Evolutionary conservation across 2,888 invertebrate genomes (phyloP), one percentile per base, ranked within the genome.

Genomic region (Nebria brevicollis): DNA sequence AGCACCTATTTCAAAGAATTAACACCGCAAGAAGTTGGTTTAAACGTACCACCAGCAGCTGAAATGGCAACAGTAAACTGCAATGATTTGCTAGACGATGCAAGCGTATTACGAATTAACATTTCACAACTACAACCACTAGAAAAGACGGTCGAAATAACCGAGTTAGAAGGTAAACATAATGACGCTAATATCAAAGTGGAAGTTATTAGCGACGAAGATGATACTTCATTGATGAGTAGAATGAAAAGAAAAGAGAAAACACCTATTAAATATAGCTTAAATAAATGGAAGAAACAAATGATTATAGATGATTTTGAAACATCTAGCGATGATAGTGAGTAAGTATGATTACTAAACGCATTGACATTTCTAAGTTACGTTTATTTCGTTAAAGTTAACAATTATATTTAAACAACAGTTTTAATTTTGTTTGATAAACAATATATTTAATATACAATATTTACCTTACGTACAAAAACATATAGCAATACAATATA

Each of bases 11-110:
- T 83, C 42, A 70, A 82, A 15, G 77, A 85, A 8, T 83, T 85
- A 83, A 84, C 84, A 13, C 83, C 84, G 8, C 83, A 83, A 75
- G 84, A 85, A 77, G 85, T 84, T 25, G 85, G 85, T n/a, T 83
- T 85, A 15, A 82, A 82, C 41, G 83, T 85, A 15, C 84, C 85
- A 34, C 43, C 70, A 5, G 80, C 75, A 7, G 72, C 80, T 5
- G 72, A 80, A 64, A 72, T 80, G 80, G 65, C 70, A 11, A 73
- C 54, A 7, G 54, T 78, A 7, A 78, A 78, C 34, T 20, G 73
- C 5, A 72, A 72, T 11, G 64, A 75, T 2, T 20, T 75, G 15
- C 43, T 75, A 65, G 54, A 43, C 43, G 75, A 75, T 25, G 13
- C 10, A 25, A 75, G 64, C 15, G 20, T 75, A 54, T 34, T 75